These are phyloP conservation scores for Cathartes aura DNA, from an alignment of 2,113 vertebrate genomes.

Conservation along the genomic window DNA sequence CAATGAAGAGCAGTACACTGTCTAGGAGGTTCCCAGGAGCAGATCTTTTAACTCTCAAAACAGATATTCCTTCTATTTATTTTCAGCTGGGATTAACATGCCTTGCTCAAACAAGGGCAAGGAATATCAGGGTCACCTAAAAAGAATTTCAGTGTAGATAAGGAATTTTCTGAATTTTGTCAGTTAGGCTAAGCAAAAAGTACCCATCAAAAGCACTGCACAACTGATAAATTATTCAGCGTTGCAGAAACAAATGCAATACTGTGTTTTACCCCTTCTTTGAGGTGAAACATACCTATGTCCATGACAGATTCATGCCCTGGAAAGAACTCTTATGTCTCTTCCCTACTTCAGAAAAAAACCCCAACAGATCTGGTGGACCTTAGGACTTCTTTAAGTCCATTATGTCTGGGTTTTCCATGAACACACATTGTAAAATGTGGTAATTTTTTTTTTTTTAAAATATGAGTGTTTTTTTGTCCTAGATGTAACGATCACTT, in stretches of 20 bases:
- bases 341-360: background rate
- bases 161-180: background rate
- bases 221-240: background rate
- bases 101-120: background rate
- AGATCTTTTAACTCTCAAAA: background rate
- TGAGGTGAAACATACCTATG: background rate
- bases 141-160: background rate
- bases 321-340: background rate
- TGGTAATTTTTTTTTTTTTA: background rate
- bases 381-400: background rate
- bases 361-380: fast-evolving
- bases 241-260: background rate
- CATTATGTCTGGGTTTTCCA: background rate
- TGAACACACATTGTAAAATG: background rate
- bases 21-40: background rate
- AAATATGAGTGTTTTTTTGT: background rate
- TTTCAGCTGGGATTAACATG: background rate
- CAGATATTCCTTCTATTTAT: background rate
- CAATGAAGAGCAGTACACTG: background rate
- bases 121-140: background rate
- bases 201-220: background rate
- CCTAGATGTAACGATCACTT: background rate
- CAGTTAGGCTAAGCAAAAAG: background rate
- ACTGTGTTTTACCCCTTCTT: background rate
- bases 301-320: background rate